Conservation (phyloP, 64 coral and sea anemone species). For the Anthopleura sola region DNA sequence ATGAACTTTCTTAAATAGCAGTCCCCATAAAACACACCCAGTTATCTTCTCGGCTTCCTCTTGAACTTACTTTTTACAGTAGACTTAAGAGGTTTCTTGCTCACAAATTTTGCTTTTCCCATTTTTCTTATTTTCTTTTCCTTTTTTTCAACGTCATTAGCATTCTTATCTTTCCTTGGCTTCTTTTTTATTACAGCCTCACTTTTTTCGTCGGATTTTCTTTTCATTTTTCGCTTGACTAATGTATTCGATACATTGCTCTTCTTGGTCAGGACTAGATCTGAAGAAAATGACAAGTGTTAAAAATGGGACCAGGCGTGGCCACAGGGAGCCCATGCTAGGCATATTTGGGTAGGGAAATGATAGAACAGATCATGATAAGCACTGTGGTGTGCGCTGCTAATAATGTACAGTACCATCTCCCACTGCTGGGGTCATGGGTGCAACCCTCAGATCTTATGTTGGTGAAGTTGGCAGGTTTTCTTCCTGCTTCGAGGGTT, state of each 20-base stretch:
- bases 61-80: neutral
- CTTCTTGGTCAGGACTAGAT: constrained; percentile 16
- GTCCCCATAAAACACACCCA: neutral
- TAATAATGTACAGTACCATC: too few species aligned
- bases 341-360: neutral
- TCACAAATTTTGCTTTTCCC: neutral
- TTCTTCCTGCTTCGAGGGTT: too few species aligned
- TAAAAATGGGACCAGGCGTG: neutral
- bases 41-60: constrained; percentile 1
- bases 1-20: too few species aligned
- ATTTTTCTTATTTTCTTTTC: neutral
- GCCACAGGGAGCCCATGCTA: neutral
- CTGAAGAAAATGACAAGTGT: neutral
- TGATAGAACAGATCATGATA: too few species aligned
- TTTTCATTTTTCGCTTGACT: neutral
- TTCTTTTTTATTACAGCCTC: neutral
- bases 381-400: too few species aligned
- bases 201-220: neutral
- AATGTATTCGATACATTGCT: neutral
- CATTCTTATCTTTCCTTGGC: neutral
- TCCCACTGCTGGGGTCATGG: too few species aligned
- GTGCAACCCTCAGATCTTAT: too few species aligned
- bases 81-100: constrained; percentile 8
- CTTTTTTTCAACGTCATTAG: neutral
- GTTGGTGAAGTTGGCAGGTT: too few species aligned